Base-by-base conservation (phyloP, 2,797 vertebrate genomes). In the Darevskia mixta region DNA sequence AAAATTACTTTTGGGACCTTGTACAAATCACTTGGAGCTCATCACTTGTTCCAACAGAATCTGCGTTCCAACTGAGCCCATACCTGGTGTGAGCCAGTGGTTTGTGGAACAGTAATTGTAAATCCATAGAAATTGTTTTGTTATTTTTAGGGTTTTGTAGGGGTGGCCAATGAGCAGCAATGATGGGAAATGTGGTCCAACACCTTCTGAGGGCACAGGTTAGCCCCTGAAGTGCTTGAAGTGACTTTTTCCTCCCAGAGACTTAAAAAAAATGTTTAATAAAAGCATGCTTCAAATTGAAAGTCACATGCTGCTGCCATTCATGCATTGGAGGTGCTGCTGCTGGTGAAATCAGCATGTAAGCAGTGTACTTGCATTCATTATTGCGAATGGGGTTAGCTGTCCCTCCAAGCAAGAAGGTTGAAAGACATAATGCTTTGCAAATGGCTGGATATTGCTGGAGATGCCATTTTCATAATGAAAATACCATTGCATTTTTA, bases 401-500 rank as follows among this genome's bases (percentile, higher is more conserved):
- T 45, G 71, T 86, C 77, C 71, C 69, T 93, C 77, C 41, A 29
- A 85, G 89, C 1, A 8, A 86, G 38, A 83, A 93, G 71, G 66
- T 35, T 80, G 86, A 66, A 72, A n/a, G 32, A 79, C 38, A 64
- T 35, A 64, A 25, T 45, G 45, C 66, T 92, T 86, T 87, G 61
- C 77, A 92, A 90, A 69, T 38, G 82, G 23, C 25, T 17, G 90
- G 72, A 55, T 86, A 72, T 61, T 7, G 1, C 67, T 92, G 71
- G 29, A 4, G 4, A n/a, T 89, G 88, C 92, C 83, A 82, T 86
- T 93, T 89, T 93, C 67, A 43, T 87, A 89, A 93, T 85, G 91
- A 95, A 95, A 95, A 95, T 82, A 89, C 66, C 35, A 38, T 89
- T 92, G 10, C 89, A 75, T 89, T 93, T 55, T 85, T 93, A 83